phyloP scores from a whole-genome alignment of 2,113 vertebrate genomes.

The Pituophis catenifer region DNA sequence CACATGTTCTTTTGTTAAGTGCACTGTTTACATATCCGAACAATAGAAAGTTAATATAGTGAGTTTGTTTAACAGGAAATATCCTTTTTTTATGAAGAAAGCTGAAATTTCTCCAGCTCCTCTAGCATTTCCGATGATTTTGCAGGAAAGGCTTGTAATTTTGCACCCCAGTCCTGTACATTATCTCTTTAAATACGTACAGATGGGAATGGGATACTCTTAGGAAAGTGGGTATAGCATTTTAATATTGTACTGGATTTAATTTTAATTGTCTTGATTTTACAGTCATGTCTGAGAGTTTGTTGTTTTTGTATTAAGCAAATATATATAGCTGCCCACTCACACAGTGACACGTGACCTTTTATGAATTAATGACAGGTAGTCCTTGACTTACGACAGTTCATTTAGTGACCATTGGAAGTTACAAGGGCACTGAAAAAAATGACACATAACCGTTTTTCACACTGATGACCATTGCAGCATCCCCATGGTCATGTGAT shows the following conservation, averaged over 20 bases:
- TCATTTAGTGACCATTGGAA: background rate
- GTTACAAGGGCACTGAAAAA: background rate
- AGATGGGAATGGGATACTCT: background rate
- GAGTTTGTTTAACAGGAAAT: constrained; percentile 40
- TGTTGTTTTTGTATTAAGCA: background rate
- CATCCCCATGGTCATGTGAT: background rate
- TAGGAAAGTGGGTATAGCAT: background rate
- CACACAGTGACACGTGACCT: background rate
- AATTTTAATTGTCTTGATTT: background rate
- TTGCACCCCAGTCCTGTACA: background rate
- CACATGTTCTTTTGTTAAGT: background rate
- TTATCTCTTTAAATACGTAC: background rate
- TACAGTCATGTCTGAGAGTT: background rate
- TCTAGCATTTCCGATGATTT: constrained; percentile 38
- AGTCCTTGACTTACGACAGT: background rate
- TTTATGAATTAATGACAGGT: background rate
- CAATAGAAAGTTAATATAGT: constrained; percentile 18
- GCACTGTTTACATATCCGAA: constrained; percentile 9
- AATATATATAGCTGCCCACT: background rate
- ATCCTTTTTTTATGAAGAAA: constrained; percentile 47
- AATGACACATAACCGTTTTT: background rate
- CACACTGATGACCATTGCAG: background rate
- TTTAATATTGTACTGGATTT: background rate
- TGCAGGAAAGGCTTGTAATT: background rate
- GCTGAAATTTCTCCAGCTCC: constrained; percentile 16